phyloP scores from a whole-genome alignment of 2,113 vertebrate genomes.

The Junco hyemalis region DNA sequence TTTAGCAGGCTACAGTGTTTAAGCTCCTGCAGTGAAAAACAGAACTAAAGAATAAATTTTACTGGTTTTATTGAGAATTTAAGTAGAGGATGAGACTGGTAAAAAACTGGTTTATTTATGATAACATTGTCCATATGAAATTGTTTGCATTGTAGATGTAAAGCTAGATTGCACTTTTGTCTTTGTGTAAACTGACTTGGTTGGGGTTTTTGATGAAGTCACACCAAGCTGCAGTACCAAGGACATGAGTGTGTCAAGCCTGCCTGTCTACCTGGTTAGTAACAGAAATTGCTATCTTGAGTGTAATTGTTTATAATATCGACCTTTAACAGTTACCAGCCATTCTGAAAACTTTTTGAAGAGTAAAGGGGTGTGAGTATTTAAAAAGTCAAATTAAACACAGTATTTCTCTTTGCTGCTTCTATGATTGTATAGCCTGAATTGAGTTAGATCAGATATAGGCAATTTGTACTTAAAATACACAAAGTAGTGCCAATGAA shows the following conservation, averaged over 20 bases:
- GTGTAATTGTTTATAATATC: neutral
- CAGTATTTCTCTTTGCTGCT: neutral
- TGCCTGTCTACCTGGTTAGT: neutral
- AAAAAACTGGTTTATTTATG: neutral
- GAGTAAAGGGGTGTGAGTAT: neutral
- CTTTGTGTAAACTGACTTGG: neutral
- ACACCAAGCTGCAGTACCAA: neutral
- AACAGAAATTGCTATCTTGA: neutral
- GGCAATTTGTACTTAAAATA: neutral
- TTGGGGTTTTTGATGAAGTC: neutral
- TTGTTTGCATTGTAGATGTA: neutral
- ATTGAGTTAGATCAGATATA: neutral
- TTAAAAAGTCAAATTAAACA: neutral
- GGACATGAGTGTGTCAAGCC: rapidly evolving
- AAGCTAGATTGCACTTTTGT: neutral
- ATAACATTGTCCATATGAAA: neutral
- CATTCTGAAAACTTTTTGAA: neutral
- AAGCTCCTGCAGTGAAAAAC: neutral
- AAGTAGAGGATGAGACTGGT: neutral
- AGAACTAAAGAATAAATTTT: neutral
- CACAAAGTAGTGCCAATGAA: neutral
- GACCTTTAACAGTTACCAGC: neutral
- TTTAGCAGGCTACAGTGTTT: neutral
- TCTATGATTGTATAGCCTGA: neutral
- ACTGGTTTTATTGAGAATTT: neutral